Evolutionary conservation across 2,888 invertebrate species (phyloP), one percentile per base, ranked within the genome.

Genomic region (Carabus problematicus): DNA sequence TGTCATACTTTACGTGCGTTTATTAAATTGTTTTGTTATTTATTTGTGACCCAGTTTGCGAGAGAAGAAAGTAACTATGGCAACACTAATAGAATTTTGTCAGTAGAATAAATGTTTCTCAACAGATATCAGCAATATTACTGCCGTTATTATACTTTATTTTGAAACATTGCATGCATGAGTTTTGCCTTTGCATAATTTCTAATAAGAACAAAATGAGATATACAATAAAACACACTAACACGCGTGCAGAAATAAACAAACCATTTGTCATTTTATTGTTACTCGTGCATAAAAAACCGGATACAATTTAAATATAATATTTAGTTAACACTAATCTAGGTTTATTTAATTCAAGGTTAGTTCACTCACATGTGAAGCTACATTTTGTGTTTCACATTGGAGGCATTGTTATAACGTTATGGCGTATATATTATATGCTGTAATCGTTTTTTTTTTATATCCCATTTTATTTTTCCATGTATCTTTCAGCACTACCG

Each of bases 291-390:
- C 29, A 29, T 29, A 63, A 63, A 63, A 63, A 16, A 54, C 54
- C 52, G 63, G 63, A 63, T n/a, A 63, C 41, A 39, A 47, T 45
- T 56, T 64, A 55, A 64, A 63, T 55, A 64, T 64, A 41, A 56
- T 40, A 64, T 54, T 64, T 64, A 64, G 56, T 45, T 19, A 64
- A 56, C 42, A 7, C 56, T 64, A 54, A 64, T 64, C 55, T 56
- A 45, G 19, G n/a, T 43, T 14, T 40, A 64, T 56, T 55, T 42
- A 12, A 56, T 55, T 64, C 64, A 64, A 64, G 64, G 64, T 42
- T 41, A 14, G 7, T 14, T 6, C 29, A 3, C 29, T 29, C 29
- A 3, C 29, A 3, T 29, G 29, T 29, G 29, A 29, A 29, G 2
- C 2, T 29, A 29, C 29, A 29, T 29, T 29, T 29, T 29, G 3